These are phyloP conservation scores for Tenebrio molitor DNA, from an alignment of 1,140 invertebrate species.

Conservation along the genomic window DNA sequence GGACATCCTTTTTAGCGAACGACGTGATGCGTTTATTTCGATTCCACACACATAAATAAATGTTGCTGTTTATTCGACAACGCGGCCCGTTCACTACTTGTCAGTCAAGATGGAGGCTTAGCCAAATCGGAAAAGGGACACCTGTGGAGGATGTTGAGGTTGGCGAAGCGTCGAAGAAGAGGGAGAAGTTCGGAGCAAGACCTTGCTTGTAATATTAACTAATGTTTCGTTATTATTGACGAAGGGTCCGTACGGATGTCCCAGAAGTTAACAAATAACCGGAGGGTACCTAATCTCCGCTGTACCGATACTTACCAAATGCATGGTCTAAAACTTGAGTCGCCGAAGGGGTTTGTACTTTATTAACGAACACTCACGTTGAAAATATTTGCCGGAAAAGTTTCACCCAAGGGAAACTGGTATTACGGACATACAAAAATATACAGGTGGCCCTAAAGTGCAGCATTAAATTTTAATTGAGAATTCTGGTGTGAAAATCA, in stretches of 20 bases:
- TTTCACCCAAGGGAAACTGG: no score
- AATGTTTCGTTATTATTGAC: slow-evolving; percentile 19
- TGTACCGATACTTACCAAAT: slow-evolving; percentile 18
- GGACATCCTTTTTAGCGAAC: slow-evolving; percentile 43
- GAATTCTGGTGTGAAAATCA: no score
- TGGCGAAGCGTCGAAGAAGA: not conserved
- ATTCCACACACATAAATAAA: slow-evolving; percentile 32
- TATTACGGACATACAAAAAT: no score
- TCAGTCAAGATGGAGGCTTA: not conserved
- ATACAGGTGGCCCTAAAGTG: no score
- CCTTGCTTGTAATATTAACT: not conserved
- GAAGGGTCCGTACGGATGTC: slow-evolving; percentile 8
- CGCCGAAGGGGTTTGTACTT: not conserved
- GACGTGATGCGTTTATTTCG: slow-evolving; percentile 18
- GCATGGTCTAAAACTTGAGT: not conserved
- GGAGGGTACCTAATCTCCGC: not conserved
- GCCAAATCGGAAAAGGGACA: not conserved
- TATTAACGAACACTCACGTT: not conserved
- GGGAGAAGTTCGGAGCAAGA: not conserved
- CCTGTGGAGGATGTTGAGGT: not conserved
- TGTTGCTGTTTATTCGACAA: slow-evolving; percentile 20
- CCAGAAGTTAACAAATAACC: slow-evolving; percentile 19
- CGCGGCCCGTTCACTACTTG: not conserved
- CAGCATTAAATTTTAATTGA: no score
- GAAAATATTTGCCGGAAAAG: no score